Base-by-base conservation (phyloP, 2,113 vertebrate species). In the Maccullochella peelii region DNA sequence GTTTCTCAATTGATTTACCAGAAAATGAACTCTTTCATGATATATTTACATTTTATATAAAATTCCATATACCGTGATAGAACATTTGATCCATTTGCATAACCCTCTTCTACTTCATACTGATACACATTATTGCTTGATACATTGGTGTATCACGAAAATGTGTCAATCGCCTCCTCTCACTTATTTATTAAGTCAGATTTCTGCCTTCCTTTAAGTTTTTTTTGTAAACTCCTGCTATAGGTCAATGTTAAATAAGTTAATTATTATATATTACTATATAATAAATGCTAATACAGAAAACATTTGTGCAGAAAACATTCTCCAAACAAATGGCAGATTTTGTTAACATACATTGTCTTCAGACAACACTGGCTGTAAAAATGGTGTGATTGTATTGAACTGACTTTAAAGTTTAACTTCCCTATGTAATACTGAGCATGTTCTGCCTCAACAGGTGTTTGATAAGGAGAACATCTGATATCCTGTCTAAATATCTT, bases 401-500 rank as follows among this genome's bases (percentile, higher is more conserved):
- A 30, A 0, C 9, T 63, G 16, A 65, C 10, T 49, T 15, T 50
- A 2, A 59, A 30, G 23, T 38, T 21, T 8, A 50, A 10, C 40
- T 9, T 59, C 42, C 27, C 23, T 52, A 27, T 0, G 0, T 57
- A 49, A 38, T 4, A 73, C 16, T 72, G 57, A 36, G 9, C 40
- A 9, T 55, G n/a, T 62, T 62, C 8, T 82, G 12, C 47, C 9
- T 76, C 27, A 1, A 38, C 84, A 99, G 98, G 82, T 99, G 98
- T 90, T 93, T 99, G 86, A 99, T 99, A 81, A 93, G 98, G 89
- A 97, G 98, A 89, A 99, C 98, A 7, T 99, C 98, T 0, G 97
- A 99, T 80, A 99, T 99, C 85, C 94, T 99, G 67, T 99, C 98
- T 30, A 99, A 99, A 90, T 99, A 99, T 84, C 95, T 99, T n/a